Base-by-base conservation (phyloP, 2,113 vertebrate species). In the Brevimyrus niger region DNA sequence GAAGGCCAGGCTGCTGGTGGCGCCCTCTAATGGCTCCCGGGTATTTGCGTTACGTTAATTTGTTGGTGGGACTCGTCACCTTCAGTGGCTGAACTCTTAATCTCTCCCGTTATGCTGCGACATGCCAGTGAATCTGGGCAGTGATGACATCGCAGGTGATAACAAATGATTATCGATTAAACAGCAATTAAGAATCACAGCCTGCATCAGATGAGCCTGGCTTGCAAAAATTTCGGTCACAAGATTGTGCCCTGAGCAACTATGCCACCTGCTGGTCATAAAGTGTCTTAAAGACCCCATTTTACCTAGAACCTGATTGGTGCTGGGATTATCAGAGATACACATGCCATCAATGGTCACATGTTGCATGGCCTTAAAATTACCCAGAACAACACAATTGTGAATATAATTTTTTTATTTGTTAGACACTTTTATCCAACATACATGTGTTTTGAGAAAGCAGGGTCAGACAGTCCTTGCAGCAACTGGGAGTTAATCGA, bases 111-210 rank as follows among this genome's bases (percentile, higher is more conserved):
- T 46, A 38, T 65, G 61, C 61, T 50, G n/a, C 46, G 15, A 50
- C 42, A 47, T 46, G 42, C 87, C 61, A 31, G 44, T 88, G 61
- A 73, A 88, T 69, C 38, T 46, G 53, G 10, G 61, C 44, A 69
- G 4, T 65, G 61, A 6, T 65, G 31, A 58, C 53, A 38, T 46
- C 47, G 61, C 61, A 50, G 44, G n/a, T 21, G 13, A 27, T 35
- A 69, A 88, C 69, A 3, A 50, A 65, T 17, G 27, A 48, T 88
- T 46, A 50, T 88, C 69, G 61, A 88, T 88, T 88, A 73, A 50
- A 50, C 44, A 15, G 87, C 87, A 35, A 88, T 48, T 31, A 76
- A 44, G 61, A 88, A 73, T 88, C 10, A 44, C 21, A 73, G 10
- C n/a, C 47, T 31, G 44, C 23, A 42, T 76, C 13, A 1, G 35